These are phyloP conservation scores for Archivesica marissinica DNA, from an alignment of 1,140 invertebrate species.

Conservation along the genomic window DNA sequence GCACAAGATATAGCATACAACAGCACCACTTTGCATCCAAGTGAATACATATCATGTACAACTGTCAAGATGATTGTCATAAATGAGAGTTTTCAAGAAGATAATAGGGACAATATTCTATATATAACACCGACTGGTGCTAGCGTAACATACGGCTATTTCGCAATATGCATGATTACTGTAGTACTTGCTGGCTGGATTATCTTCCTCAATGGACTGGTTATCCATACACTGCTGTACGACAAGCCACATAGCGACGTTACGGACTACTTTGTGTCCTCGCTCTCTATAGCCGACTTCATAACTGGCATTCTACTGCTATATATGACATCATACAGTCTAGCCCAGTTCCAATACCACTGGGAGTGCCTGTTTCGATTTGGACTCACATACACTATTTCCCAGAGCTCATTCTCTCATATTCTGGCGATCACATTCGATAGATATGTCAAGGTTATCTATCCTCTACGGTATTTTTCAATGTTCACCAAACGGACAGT, in stretches of 20 bases:
- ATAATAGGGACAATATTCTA: background rate
- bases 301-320: slow-evolving; percentile 45
- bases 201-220: slow-evolving; percentile 40
- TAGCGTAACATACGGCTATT: slow-evolving; percentile 20
- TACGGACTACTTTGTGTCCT: slow-evolving; percentile 47
- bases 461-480: slow-evolving; percentile 23
- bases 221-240: slow-evolving; percentile 27
- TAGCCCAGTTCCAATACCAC: slow-evolving; percentile 34
- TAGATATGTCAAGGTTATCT: slow-evolving; percentile 55
- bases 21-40: too few relatives aligned
- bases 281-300: slow-evolving; percentile 44
- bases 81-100: too few relatives aligned
- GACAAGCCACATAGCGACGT: background rate
- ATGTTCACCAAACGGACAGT: slow-evolving; percentile 42
- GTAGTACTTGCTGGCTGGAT: slow-evolving; percentile 38
- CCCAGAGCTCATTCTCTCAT: slow-evolving; percentile 47
- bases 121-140: slow-evolving; percentile 41
- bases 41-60: too few relatives aligned
- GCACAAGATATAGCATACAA: too few relatives aligned
- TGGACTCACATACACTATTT: slow-evolving; percentile 39
- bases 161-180: slow-evolving; percentile 34
- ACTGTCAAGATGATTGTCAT: too few relatives aligned
- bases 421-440: slow-evolving; percentile 45
- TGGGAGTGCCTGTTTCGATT: slow-evolving; percentile 55
- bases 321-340: slow-evolving; percentile 49